Evolutionary conservation across 92 coral and sea anemone species (phyloP).

Genomic region (Umimayanthus chanpuru): DNA sequence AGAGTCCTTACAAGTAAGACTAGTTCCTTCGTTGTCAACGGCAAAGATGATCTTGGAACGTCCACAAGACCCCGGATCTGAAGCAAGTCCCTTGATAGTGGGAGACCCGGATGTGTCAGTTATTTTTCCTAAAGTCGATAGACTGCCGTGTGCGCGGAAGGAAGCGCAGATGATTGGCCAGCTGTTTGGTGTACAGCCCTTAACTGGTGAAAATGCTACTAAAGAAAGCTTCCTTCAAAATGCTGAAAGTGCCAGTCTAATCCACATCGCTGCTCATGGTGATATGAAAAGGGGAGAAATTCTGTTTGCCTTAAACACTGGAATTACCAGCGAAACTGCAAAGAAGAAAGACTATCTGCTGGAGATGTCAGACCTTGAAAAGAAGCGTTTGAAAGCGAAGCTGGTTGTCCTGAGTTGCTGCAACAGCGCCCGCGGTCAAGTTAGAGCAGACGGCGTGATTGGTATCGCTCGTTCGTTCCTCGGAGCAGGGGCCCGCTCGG

Average conservation of each 20-base stretch:
- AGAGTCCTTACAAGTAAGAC: neutral
- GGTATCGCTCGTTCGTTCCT: conserved; percentile 4
- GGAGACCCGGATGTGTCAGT: neutral
- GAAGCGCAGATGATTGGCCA: neutral
- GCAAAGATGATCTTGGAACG: neutral
- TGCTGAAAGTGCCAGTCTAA: neutral
- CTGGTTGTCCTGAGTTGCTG: conserved; percentile 15
- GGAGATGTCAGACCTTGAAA: neutral
- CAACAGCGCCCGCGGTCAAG: conserved; percentile 4
- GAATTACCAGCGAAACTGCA: neutral
- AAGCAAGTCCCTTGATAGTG: neutral
- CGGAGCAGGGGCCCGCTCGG: neutral
- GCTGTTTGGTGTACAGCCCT: neutral
- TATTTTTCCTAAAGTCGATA: neutral
- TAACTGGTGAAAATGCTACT: neutral
- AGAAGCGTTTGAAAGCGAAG: neutral
- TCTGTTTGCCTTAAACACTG: neutral
- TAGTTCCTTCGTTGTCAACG: too few species aligned
- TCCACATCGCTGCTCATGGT: conserved; percentile 7
- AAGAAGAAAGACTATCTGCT: neutral
- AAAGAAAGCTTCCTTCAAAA: neutral
- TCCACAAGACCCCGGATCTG: neutral
- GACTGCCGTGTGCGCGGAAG: neutral
- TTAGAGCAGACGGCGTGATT: neutral
- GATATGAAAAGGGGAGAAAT: neutral